These are phyloP conservation scores for Amphiprion clarkii DNA, from an alignment of 2,797 vertebrate species.

Conservation along the genomic window DNA sequence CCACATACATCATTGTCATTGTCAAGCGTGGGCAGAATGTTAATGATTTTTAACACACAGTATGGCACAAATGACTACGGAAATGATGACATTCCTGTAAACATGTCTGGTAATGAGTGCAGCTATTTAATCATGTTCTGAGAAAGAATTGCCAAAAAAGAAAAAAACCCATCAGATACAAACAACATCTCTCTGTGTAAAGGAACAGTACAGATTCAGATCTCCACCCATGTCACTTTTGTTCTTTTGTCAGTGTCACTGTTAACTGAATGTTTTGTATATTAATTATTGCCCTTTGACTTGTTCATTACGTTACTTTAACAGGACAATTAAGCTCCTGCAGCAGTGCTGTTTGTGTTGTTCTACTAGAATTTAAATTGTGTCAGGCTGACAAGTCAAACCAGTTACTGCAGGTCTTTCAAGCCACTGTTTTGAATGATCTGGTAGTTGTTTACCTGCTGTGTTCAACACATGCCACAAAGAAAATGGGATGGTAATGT, in stretches of 20 bases:
- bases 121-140: background rate
- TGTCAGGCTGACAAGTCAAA: constrained; percentile 30
- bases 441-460: constrained; percentile 32
- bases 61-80: background rate
- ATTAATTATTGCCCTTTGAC: background rate
- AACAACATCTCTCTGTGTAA: too few species aligned
- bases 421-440: constrained; percentile 38
- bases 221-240: background rate
- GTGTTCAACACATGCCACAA: background rate
- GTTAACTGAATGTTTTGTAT: too few species aligned
- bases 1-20: background rate
- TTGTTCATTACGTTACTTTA: background rate
- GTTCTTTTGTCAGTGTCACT: too few species aligned
- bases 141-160: background rate
- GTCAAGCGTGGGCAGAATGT: constrained; percentile 3
- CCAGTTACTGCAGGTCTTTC: constrained; percentile 58
- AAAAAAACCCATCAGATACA: too few species aligned
- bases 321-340: background rate
- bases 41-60: constrained; percentile 4
- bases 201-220: background rate
- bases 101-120: constrained; percentile 7
- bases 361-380: constrained; percentile 8
- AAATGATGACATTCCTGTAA: constrained; percentile 17
- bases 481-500: background rate
- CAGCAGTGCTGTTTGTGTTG: constrained; percentile 10